These are phyloP conservation scores for Parus major DNA, from an alignment of 2,113 vertebrate genomes.

Conservation along the genomic window DNA sequence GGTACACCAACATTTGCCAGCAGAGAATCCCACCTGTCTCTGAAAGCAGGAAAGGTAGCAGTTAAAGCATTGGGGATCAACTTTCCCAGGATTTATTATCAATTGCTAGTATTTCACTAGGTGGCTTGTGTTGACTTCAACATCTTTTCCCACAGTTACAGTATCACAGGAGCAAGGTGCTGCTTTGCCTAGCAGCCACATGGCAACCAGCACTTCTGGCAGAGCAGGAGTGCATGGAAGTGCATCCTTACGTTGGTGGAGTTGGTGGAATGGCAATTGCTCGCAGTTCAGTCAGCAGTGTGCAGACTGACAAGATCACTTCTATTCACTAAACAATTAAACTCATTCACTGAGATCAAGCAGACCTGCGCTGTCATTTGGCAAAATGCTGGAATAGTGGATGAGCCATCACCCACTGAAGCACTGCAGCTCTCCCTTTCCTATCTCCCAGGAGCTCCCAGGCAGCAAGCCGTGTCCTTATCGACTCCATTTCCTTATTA, in stretches of 20 bases:
- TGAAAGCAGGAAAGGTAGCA: background rate
- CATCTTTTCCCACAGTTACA: background rate
- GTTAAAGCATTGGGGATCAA: background rate
- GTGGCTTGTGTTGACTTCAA: background rate
- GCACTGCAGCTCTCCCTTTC: background rate
- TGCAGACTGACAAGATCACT: background rate
- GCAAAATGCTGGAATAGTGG: background rate
- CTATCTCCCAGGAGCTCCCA: background rate
- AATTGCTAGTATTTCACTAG: background rate
- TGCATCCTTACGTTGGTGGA: accelerated
- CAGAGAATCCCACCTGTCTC: background rate
- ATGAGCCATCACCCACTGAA: background rate
- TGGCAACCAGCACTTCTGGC: background rate
- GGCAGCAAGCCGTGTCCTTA: background rate
- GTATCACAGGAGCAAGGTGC: background rate
- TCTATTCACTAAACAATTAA: conserved; percentile 37
- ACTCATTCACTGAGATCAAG: background rate
- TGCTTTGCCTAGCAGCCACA: background rate
- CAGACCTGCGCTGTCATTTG: background rate
- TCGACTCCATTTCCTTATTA: background rate
- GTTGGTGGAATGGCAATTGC: background rate
- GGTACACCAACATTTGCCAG: background rate
- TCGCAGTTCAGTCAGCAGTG: background rate
- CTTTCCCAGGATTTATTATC: background rate
- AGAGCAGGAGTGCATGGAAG: background rate